Evolutionary conservation across 2,113 vertebrate species (phyloP).

Genomic region (Ptyas mucosa): DNA sequence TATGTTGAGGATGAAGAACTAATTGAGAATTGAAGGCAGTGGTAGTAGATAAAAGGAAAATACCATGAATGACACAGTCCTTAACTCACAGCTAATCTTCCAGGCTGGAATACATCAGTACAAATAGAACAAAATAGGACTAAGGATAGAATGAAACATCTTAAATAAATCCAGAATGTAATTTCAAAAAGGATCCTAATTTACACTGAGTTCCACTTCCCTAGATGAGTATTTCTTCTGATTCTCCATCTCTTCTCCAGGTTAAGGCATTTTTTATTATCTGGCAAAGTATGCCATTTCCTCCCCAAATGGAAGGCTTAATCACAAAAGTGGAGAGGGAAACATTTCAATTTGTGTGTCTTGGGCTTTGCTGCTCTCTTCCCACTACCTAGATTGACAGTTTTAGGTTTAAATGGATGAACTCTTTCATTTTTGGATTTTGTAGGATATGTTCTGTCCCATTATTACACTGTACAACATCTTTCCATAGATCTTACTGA

Average conservation of each 20-base stretch:
- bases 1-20: neutral
- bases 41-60: neutral
- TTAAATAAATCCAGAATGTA: neutral
- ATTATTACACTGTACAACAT: neutral
- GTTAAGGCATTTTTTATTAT: neutral
- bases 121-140: neutral
- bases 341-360: neutral
- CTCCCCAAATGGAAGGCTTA: neutral
- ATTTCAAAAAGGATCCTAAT: neutral
- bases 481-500: slow-evolving; percentile 77
- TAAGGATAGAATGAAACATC: neutral
- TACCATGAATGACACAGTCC: neutral
- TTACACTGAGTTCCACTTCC: neutral
- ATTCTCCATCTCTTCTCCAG: neutral
- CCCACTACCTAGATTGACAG: neutral
- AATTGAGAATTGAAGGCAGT: neutral
- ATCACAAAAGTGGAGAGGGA: neutral
- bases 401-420: neutral
- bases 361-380: neutral
- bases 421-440: neutral
- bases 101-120: neutral
- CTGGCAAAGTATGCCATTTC: neutral
- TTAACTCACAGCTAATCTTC: neutral
- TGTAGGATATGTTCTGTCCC: neutral
- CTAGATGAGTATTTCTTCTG: neutral